Percentiles rank a stretch among this genome's conserved stretches.
These are phyloP conservation scores for Karalla daura DNA, from an alignment of 2,797 vertebrate genomes.

Conservation along the genomic window DNA sequence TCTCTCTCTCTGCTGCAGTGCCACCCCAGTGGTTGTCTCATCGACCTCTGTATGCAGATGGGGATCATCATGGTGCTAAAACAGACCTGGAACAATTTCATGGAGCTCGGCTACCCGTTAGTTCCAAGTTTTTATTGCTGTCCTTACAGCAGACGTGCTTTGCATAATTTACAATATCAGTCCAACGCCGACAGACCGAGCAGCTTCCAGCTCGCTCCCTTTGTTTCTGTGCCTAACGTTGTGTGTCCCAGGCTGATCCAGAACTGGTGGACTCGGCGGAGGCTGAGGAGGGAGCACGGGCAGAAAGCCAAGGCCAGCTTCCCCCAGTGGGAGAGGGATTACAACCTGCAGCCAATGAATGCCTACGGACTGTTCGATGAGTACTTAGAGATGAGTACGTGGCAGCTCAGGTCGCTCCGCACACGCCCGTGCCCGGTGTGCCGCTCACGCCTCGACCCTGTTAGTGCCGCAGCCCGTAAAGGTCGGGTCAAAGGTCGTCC, in stretches of 20 bases:
- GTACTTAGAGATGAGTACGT: slow-evolving; percentile 96
- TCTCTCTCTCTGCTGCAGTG: slow-evolving; percentile 78
- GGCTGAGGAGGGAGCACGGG: slow-evolving; percentile 87
- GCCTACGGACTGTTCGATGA: slow-evolving; percentile 94
- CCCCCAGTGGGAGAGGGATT: slow-evolving; percentile 95
- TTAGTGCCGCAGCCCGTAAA: background rate
- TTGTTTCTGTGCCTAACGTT: background rate
- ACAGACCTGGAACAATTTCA: slow-evolving; percentile 97
- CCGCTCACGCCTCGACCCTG: background rate
- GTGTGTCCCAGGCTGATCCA: slow-evolving; percentile 86
- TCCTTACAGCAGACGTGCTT: too few species aligned
- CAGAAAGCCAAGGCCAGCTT: slow-evolving; percentile 85
- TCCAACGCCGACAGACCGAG: too few species aligned
- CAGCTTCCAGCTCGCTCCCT: background rate
- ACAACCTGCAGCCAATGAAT: slow-evolving; percentile 94
- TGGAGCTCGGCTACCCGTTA: slow-evolving; percentile 96
- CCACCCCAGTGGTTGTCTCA: slow-evolving; percentile 95
- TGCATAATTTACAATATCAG: too few species aligned
- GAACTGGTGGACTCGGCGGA: slow-evolving; percentile 94
- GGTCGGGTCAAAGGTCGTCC: slow-evolving; percentile 9
- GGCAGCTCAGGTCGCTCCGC: background rate
- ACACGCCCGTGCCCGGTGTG: too few species aligned
- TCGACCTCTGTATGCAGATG: slow-evolving; percentile 97
- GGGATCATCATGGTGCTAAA: slow-evolving; percentile 98
- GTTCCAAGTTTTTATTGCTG: too few species aligned